Conservation (phyloP, 2,888 invertebrate genomes). For the Apodemia zela region DNA sequence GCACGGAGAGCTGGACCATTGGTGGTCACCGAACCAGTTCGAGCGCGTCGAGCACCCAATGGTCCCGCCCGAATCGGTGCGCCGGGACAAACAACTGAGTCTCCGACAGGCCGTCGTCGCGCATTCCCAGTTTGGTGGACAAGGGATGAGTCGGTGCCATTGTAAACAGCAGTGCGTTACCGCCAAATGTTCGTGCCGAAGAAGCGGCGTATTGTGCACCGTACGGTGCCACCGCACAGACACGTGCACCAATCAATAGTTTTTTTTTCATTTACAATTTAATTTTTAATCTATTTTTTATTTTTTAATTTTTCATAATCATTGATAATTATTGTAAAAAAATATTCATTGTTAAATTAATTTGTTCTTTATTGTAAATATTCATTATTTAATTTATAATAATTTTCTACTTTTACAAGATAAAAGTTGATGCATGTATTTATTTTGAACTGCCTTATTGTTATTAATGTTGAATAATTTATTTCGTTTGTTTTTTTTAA, state of each 20-base stretch:
- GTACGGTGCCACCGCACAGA: conserved; percentile 13
- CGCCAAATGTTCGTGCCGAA: conserved; percentile 13
- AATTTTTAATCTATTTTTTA: not conserved
- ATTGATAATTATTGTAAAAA: no score
- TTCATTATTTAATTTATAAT: not conserved
- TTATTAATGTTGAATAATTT: not conserved
- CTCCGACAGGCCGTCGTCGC: conserved; percentile 14
- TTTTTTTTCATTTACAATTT: not conserved
- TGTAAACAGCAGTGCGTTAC: conserved; percentile 6
- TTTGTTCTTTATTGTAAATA: not conserved
- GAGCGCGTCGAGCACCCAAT: conserved; percentile 17
- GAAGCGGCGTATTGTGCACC: conserved; percentile 12
- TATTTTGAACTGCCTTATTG: not conserved
- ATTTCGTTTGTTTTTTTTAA: not conserved
- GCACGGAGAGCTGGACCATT: conserved; percentile 10
- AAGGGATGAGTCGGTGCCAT: conserved; percentile 12
- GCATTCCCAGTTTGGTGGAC: conserved; percentile 7
- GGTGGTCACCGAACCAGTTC: conserved; percentile 10
- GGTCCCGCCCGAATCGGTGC: conserved; percentile 13
- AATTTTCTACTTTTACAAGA: conserved; percentile 2
- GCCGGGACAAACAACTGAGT: not conserved
- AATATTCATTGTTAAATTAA: no score
- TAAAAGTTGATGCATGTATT: conserved; percentile 4
- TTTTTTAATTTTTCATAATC: not conserved
- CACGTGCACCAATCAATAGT: conserved; percentile 4